These are phyloP conservation scores for Hirtodrosophila trivittata DNA, from an alignment of 2,888 invertebrate species.

Conservation along the genomic window DNA sequence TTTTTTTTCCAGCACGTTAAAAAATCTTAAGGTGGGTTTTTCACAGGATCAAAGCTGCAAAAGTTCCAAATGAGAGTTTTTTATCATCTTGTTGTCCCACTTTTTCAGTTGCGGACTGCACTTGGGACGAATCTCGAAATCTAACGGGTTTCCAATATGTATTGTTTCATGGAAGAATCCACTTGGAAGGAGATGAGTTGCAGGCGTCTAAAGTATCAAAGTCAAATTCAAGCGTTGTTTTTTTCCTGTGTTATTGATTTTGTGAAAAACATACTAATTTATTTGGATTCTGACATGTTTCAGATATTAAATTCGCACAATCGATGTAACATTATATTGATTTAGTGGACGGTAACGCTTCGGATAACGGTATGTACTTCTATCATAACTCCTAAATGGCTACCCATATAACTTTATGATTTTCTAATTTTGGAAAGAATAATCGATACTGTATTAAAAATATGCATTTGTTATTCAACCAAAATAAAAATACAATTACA, in stretches of 20 bases:
- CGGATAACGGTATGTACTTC: constrained; percentile 61
- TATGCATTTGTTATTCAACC: constrained; percentile 50
- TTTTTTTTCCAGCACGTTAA: constrained; percentile 51
- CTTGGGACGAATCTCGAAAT: constrained; percentile 45
- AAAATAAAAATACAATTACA: constrained; percentile 47
- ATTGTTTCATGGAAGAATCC: constrained; percentile 33
- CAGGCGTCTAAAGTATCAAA: constrained; percentile 41
- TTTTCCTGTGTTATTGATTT: constrained; percentile 16
- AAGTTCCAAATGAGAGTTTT: constrained; percentile 53
- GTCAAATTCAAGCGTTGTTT: constrained; percentile 25
- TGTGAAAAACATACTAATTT: constrained; percentile 45
- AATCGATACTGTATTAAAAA: constrained; percentile 49
- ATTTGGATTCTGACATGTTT: constrained; percentile 57
- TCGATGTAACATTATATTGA: constrained; percentile 37
- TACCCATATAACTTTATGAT: constrained; percentile 8
- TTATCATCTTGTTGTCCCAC: constrained; percentile 63
- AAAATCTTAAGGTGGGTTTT: constrained; percentile 56
- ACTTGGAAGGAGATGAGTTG: constrained; percentile 41
- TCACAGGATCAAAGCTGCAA: constrained; percentile 28
- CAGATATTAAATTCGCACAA: constrained; percentile 43
- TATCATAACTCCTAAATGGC: constrained; percentile 58
- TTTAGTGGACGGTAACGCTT: constrained; percentile 49
- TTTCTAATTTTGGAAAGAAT: constrained; percentile 57
- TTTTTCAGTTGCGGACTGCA: constrained; percentile 59
- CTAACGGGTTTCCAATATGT: constrained; percentile 36